Evolutionary conservation across 2,797 vertebrate species (phyloP).

Genomic region (Podarcis lilfordi): DNA sequence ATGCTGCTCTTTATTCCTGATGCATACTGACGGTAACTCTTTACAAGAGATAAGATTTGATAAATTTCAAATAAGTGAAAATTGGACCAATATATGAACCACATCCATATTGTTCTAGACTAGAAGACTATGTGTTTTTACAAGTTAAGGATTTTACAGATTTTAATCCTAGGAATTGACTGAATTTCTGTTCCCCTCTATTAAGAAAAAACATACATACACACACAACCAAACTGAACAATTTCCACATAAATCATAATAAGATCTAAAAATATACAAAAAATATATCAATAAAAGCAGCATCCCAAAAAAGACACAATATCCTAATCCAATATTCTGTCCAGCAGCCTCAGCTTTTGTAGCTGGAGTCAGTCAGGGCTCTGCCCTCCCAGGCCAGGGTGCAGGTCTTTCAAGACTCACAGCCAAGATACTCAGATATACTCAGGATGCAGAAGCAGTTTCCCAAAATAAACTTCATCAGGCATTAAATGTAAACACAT

Average conservation of each 20-base stretch:
- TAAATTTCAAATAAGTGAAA: not conserved
- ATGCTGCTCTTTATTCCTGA: not conserved
- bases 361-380: too few species aligned
- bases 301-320: too few species aligned
- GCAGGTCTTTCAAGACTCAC: too few species aligned
- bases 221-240: not conserved
- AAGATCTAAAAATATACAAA: too few species aligned
- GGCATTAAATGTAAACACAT: slow-evolving; percentile 19
- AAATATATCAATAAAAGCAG: too few species aligned
- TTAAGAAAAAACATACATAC: not conserved
- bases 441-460: not conserved
- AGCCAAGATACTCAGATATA: too few species aligned
- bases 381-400: too few species aligned
- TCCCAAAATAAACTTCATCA: slow-evolving; percentile 20
- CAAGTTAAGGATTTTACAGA: not conserved
- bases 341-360: too few species aligned
- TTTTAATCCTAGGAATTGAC: not conserved
- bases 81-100: not conserved
- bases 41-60: not conserved
- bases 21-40: not conserved
- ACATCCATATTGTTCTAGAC: not conserved
- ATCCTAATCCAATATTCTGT: too few species aligned
- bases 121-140: not conserved
- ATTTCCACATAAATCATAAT: too few species aligned
- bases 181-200: not conserved